Evolutionary conservation across 2,113 vertebrate species (phyloP).

Genomic region (Chlorocebus sabaeus): DNA sequence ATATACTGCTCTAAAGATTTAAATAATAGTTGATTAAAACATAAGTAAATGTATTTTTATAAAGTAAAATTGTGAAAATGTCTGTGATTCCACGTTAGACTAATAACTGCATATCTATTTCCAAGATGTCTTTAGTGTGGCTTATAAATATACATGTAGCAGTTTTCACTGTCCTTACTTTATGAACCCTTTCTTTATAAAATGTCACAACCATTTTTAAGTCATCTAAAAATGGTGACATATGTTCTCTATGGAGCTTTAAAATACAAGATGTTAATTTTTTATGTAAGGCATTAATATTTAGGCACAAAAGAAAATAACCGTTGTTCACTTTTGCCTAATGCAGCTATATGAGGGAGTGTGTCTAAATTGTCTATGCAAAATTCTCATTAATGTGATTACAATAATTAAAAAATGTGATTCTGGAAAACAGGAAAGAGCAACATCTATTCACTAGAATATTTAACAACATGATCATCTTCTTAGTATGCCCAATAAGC

Average conservation of each 20-base stretch:
- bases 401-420: background rate
- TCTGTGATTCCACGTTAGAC: background rate
- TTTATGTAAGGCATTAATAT: background rate
- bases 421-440: background rate
- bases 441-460: background rate
- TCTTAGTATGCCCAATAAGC: background rate
- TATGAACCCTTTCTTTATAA: background rate
- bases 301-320: background rate
- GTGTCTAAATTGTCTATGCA: background rate
- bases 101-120: background rate
- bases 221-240: background rate
- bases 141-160: background rate
- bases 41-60: background rate
- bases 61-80: background rate
- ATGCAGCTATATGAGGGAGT: background rate
- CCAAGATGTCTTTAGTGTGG: background rate
- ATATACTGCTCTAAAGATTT: background rate
- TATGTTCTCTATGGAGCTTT: background rate
- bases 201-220: background rate
- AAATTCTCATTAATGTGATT: background rate
- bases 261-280: background rate
- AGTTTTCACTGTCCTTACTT: background rate
- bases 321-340: background rate
- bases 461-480: background rate
- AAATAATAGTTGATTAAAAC: background rate